Evolutionary conservation across 2,797 vertebrate genomes (phyloP).

Genomic region (Chaetophractus vellerosus): DNA sequence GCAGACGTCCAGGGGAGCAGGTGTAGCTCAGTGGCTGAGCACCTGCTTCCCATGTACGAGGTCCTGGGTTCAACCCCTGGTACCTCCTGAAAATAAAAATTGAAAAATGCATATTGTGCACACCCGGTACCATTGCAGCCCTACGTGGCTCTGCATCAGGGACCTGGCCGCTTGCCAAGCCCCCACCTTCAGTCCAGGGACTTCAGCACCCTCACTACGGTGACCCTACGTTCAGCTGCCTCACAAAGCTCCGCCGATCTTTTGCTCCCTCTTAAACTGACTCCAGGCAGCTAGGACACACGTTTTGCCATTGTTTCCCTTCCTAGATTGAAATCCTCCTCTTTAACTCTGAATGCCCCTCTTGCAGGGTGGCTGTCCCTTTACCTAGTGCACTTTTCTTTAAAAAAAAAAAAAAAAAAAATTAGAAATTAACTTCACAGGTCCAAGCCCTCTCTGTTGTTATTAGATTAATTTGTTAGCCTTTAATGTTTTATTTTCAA

Average conservation of each 20-base stretch:
- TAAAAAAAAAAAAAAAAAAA: too few relatives aligned
- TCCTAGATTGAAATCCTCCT: background rate
- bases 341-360: background rate
- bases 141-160: background rate
- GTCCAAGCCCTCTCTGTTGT: background rate
- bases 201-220: too few relatives aligned
- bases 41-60: too few relatives aligned
- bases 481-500: constrained; percentile 19
- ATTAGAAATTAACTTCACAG: background rate
- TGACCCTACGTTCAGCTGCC: background rate
- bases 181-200: background rate
- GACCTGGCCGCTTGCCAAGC: too few relatives aligned
- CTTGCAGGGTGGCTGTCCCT: background rate
- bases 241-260: background rate
- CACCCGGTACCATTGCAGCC: background rate
- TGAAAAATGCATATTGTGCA: background rate
- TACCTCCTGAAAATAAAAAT: too few relatives aligned
- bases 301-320: background rate
- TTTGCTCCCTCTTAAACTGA: background rate
- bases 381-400: too few relatives aligned
- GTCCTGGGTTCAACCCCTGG: too few relatives aligned
- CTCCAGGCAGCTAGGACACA: background rate
- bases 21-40: too few relatives aligned
- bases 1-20: background rate
- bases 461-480: background rate